These are phyloP conservation scores for Hypselothyrea guttata DNA, from an alignment of 2,888 invertebrate species.

Conservation along the genomic window DNA sequence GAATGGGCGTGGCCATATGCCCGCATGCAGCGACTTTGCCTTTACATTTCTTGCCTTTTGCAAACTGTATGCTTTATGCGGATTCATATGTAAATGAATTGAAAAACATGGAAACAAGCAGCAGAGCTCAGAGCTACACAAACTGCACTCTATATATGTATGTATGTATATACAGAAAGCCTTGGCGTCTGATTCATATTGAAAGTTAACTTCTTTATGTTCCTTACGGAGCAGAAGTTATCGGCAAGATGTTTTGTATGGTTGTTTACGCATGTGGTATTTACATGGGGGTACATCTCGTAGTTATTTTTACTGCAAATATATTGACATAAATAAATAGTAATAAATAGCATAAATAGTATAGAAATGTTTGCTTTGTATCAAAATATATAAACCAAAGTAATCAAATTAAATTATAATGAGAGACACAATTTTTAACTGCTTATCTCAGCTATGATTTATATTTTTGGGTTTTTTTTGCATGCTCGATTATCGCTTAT, in stretches of 20 bases:
- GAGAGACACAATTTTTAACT: too few relatives aligned
- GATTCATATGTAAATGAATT: constrained; percentile 63
- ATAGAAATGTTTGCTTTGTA: too few relatives aligned
- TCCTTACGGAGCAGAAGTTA: neutral
- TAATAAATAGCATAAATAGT: neutral
- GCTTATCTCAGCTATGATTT: too few relatives aligned
- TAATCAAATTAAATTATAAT: too few relatives aligned
- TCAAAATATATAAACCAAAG: too few relatives aligned
- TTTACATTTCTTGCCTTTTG: constrained; percentile 52
- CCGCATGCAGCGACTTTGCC: constrained; percentile 26
- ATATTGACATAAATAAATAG: neutral
- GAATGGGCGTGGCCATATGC: constrained; percentile 21
- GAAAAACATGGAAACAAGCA: constrained; percentile 30
- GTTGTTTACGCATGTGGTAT: too few relatives aligned
- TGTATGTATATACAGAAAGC: neutral
- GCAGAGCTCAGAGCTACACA: neutral
- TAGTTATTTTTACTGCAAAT: too few relatives aligned
- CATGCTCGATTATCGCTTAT: neutral
- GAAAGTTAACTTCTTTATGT: constrained; percentile 2
- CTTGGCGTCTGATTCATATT: constrained; percentile 1
- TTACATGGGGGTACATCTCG: too few relatives aligned
- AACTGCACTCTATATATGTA: constrained; percentile 1
- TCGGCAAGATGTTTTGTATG: neutral
- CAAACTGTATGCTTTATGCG: constrained; percentile 52
- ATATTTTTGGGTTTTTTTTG: too few relatives aligned